Conservation (phyloP, 2,797 vertebrate genomes). For the Toxotes lorentzi region DNA sequence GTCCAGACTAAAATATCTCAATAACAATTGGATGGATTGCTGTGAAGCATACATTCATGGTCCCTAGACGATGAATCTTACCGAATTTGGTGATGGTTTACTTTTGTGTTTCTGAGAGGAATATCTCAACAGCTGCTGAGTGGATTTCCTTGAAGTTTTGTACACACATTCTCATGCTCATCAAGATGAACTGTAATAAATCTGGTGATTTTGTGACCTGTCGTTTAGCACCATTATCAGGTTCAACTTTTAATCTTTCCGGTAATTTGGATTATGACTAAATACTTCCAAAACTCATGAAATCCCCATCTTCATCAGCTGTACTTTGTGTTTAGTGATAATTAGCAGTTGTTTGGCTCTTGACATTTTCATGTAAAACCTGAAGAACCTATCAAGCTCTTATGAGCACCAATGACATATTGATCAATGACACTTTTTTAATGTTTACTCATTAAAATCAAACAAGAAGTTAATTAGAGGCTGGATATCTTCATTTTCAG, state of each 20-base stretch:
- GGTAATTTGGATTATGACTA: neutral
- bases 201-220: neutral
- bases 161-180: neutral
- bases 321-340: neutral
- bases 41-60: neutral
- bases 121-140: neutral
- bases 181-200: neutral
- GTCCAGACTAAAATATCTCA: neutral
- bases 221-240: neutral
- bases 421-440: conserved; percentile 44
- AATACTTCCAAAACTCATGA: neutral
- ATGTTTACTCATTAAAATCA: conserved; percentile 54
- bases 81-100: neutral
- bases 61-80: neutral
- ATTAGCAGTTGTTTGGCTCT: neutral
- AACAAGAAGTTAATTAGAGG: conserved; percentile 51
- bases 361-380: conserved; percentile 7
- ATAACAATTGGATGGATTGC: too few species aligned
- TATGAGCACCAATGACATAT: conserved; percentile 22
- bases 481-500: conserved; percentile 45
- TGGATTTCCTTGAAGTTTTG: neutral
- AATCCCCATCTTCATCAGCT: neutral
- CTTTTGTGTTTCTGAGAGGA: neutral
- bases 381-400: neutral
- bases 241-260: neutral